phyloP scores from a whole-genome alignment of 2,113 vertebrate species.

The Chloroceryle aenea region DNA sequence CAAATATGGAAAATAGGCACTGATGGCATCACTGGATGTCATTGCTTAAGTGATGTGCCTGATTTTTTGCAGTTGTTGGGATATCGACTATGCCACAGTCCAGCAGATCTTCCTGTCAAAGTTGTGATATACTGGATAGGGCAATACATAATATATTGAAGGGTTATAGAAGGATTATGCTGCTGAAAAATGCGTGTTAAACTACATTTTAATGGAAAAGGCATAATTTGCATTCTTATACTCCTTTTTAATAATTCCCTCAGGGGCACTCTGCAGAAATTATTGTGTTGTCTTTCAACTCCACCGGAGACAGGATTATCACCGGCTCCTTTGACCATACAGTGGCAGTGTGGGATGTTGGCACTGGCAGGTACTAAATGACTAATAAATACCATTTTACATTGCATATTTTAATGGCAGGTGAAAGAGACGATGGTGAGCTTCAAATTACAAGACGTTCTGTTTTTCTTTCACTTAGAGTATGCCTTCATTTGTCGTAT shows the following conservation, averaged over 20 bases:
- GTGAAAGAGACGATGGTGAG: background rate
- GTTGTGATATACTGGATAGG: background rate
- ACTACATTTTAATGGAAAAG: background rate
- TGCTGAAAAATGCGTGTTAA: background rate
- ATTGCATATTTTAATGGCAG: background rate
- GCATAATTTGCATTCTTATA: background rate
- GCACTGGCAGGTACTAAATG: conserved; percentile 84
- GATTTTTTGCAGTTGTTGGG: background rate
- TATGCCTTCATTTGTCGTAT: background rate
- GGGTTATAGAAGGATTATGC: background rate
- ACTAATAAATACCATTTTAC: background rate
- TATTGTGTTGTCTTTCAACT: conserved; percentile 89
- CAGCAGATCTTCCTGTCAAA: background rate
- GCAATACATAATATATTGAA: background rate
- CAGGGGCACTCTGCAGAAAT: conserved; percentile 94
- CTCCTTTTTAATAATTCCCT: background rate
- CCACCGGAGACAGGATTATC: conserved; percentile 85
- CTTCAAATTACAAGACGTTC: background rate
- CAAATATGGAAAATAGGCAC: background rate
- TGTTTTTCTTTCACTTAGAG: background rate
- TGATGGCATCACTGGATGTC: background rate
- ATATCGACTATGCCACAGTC: background rate
- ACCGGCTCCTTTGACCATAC: conserved; percentile 95
- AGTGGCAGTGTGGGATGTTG: conserved; percentile 89
- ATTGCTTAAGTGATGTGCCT: background rate